phyloP scores from a whole-genome alignment of 2,113 vertebrate genomes.

The Notiomystis cincta region DNA sequence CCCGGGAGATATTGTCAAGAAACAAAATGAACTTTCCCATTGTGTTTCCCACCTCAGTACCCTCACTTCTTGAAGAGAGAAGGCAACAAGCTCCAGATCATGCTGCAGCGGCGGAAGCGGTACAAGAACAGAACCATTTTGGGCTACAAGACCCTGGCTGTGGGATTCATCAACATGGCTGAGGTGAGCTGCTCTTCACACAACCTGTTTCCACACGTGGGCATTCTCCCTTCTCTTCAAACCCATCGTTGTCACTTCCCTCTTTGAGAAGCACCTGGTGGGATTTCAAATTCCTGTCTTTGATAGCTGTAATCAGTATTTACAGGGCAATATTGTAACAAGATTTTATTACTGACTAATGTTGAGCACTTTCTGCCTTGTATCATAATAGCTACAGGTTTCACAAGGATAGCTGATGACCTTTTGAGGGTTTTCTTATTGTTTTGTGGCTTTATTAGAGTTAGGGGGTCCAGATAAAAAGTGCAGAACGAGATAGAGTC shows the following conservation, averaged over 20 bases:
- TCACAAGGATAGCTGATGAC: neutral
- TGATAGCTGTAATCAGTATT: neutral
- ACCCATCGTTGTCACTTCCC: neutral
- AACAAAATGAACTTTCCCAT: neutral
- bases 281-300: neutral
- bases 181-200: conserved; percentile 75
- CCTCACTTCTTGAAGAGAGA: conserved; percentile 95
- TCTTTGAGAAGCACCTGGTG: neutral
- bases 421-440: neutral
- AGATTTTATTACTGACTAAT: neutral
- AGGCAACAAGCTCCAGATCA: conserved; percentile 93
- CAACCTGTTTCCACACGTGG: no score
- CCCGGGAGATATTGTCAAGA: neutral
- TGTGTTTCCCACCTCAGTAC: conserved; percentile 74
- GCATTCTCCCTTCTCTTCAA: neutral
- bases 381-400: neutral
- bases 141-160: conserved; percentile 92
- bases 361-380: neutral
- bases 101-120: conserved; percentile 90
- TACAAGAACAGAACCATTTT: conserved; percentile 95
- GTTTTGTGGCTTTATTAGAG: neutral
- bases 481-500: neutral
- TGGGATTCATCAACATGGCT: conserved; percentile 90
- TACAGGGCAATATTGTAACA: neutral
- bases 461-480: neutral